A percentile compares a stretch with the other conserved stretches of the same genome.
These are phyloP conservation scores for Doris montereyensis DNA, from an alignment of 2,888 invertebrate species.

Conservation along the genomic window DNA sequence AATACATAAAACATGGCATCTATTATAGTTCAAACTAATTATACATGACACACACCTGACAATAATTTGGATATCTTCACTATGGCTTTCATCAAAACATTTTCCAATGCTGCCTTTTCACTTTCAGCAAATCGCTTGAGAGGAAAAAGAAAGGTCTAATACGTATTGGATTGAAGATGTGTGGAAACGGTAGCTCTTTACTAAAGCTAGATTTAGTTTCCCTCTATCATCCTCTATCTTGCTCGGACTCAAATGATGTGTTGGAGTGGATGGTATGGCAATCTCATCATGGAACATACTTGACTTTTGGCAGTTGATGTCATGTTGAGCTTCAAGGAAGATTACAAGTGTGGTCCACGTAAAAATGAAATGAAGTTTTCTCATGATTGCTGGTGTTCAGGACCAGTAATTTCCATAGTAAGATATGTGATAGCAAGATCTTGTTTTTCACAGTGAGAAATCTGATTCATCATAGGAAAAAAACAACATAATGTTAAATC, in stretches of 20 bases:
- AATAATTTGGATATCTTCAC: constrained; percentile 42
- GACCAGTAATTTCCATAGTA: too few species aligned
- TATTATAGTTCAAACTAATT: too few species aligned
- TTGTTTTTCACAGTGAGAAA: too few species aligned
- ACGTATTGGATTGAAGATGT: constrained; percentile 26
- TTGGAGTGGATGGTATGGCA: not conserved
- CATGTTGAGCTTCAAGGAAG: constrained; percentile 28
- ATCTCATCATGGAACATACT: too few species aligned
- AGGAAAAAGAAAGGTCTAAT: constrained; percentile 27
- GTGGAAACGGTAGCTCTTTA: not conserved
- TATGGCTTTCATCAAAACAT: constrained; percentile 49
- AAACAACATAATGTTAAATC: too few species aligned
- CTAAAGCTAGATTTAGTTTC: not conserved
- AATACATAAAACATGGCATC: too few species aligned
- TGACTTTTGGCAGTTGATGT: too few species aligned
- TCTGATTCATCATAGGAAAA: too few species aligned
- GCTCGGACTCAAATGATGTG: not conserved
- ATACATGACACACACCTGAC: too few species aligned
- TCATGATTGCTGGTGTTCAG: too few species aligned
- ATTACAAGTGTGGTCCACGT: constrained; percentile 31
- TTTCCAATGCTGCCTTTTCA: constrained; percentile 44
- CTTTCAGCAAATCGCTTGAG: constrained; percentile 2
- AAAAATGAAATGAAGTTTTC: constrained; percentile 15
- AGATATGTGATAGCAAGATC: too few species aligned
- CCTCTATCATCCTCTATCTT: not conserved